Conservation (phyloP, 2,797 vertebrate species). For the Potorous gilbertii region DNA sequence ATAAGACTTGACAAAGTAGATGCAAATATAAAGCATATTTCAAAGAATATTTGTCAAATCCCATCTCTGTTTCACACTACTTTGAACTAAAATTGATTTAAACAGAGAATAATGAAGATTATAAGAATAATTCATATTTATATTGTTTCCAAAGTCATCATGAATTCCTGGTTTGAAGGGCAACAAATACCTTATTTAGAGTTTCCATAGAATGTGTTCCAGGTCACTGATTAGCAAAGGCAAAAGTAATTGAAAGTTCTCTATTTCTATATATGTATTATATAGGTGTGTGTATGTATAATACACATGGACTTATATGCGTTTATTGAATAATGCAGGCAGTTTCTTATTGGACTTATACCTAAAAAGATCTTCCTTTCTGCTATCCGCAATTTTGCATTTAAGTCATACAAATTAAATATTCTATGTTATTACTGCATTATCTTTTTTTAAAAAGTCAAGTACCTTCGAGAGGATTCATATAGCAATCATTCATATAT, state of each 20-base stretch:
- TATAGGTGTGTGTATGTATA: background rate
- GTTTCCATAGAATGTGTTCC: constrained; percentile 33
- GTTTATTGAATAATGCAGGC: background rate
- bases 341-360: background rate
- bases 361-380: background rate
- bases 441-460: constrained; percentile 13
- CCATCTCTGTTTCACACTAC: background rate
- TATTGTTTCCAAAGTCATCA: background rate
- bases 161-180: constrained; percentile 37
- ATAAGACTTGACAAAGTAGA: background rate
- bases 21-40: constrained; percentile 3
- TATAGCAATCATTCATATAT: constrained; percentile 25
- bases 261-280: background rate
- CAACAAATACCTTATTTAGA: background rate
- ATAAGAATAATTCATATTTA: constrained; percentile 41
- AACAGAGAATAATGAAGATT: constrained; percentile 9
- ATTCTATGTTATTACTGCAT: constrained; percentile 30
- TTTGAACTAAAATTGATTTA: constrained; percentile 41
- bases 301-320: background rate
- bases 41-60: constrained; percentile 12
- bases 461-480: constrained; percentile 19
- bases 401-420: constrained; percentile 13
- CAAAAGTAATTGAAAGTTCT: constrained; percentile 4
- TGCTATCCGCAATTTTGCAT: background rate
- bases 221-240: constrained; percentile 23